These are phyloP conservation scores for Drosophila pseudotakahashii DNA, from an alignment of 2,888 invertebrate genomes.

Conservation along the genomic window DNA sequence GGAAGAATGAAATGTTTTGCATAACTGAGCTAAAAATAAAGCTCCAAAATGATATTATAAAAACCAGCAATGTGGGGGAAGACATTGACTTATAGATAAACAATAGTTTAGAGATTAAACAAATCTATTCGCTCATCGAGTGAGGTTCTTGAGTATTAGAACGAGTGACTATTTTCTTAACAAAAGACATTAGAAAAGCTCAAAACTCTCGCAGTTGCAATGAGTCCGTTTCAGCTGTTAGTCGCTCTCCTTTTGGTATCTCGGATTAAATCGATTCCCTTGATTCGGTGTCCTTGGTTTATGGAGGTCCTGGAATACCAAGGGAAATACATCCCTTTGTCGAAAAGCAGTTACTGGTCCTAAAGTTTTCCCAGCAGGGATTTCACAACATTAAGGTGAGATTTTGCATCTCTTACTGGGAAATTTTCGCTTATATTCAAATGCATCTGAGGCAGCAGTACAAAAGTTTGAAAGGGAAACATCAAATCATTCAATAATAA, in stretches of 20 bases:
- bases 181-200: background rate
- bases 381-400: conserved; percentile 30
- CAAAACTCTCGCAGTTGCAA: conserved; percentile 13
- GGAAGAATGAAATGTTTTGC: background rate
- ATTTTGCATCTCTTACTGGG: conserved; percentile 39
- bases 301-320: conserved; percentile 37
- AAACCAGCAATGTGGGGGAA: no score
- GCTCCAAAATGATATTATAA: no score
- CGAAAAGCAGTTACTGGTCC: conserved; percentile 36
- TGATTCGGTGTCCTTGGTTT: background rate
- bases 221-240: conserved; percentile 7
- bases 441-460: background rate
- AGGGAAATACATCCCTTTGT: conserved; percentile 48
- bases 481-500: no score
- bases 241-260: conserved; percentile 6
- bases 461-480: no score
- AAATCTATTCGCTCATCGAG: no score
- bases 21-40: background rate
- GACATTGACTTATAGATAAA: no score
- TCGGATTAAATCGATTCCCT: conserved; percentile 7
- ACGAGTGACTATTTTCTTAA: background rate
- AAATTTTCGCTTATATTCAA: background rate
- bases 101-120: no score
- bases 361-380: conserved; percentile 61
- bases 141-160: conserved; percentile 17